These are phyloP conservation scores for Megaceryle torquata DNA, from an alignment of 2,113 vertebrate species.

Conservation along the genomic window DNA sequence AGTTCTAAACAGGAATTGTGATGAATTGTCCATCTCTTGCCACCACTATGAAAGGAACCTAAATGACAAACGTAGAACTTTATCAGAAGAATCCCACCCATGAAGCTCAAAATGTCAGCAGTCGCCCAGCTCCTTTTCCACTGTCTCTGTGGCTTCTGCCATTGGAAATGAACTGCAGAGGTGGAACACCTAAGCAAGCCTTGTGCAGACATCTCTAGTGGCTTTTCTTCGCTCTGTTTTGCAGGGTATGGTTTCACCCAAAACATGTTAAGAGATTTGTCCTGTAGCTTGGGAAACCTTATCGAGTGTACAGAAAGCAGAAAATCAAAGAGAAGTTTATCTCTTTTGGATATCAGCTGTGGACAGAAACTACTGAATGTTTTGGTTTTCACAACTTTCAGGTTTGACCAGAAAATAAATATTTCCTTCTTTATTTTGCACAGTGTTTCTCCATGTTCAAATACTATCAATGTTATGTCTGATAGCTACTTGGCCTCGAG, in stretches of 20 bases:
- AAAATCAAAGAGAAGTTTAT: not conserved
- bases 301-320: not conserved
- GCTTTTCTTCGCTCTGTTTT: not conserved
- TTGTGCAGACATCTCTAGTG: not conserved
- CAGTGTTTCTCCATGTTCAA: not conserved
- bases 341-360: not conserved
- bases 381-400: slow-evolving; percentile 1
- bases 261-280: not conserved
- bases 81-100: not conserved
- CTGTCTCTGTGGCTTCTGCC: not conserved
- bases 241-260: not conserved
- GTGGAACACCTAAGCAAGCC: not conserved
- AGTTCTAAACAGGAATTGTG: not conserved
- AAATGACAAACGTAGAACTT: not conserved
- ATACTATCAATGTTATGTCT: slow-evolving; percentile 19
- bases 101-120: not conserved
- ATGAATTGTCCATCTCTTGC: not conserved
- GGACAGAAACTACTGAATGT: not conserved
- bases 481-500: not conserved
- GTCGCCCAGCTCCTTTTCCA: not conserved
- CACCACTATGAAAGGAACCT: not conserved
- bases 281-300: not conserved
- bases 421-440: not conserved
- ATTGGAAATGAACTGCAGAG: not conserved
- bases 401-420: not conserved